Percentiles rank a stretch among this genome's conserved stretches.
These are phyloP conservation scores for Paramuricea clavata DNA, from an alignment of 92 coral and sea anemone genomes.

Conservation along the genomic window DNA sequence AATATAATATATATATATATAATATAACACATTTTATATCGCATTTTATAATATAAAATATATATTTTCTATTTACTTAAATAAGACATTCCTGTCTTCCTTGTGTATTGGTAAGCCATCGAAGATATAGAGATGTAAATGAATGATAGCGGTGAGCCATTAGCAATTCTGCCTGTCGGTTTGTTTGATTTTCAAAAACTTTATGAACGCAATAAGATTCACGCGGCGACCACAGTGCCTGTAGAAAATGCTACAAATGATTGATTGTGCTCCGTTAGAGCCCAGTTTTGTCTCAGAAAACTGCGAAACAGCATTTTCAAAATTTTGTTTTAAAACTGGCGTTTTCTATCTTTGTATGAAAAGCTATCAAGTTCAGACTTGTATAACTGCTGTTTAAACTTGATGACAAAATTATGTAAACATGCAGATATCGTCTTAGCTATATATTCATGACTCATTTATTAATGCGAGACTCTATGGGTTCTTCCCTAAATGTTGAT, in stretches of 20 bases:
- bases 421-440: not conserved
- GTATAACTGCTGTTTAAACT: constrained; percentile 18
- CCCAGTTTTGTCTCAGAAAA: not conserved
- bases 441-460: not conserved
- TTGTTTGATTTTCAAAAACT: not conserved
- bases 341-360: too few species aligned
- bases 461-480: not conserved
- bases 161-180: not conserved
- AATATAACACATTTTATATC: not conserved
- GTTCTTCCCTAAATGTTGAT: not conserved
- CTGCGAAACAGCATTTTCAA: too few species aligned
- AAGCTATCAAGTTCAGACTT: not conserved
- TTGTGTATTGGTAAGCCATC: not conserved
- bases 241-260: not conserved
- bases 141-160: not conserved
- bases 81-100: not conserved
- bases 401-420: not conserved
- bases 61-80: not conserved
- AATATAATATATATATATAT: not conserved
- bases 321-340: too few species aligned
- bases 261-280: not conserved
- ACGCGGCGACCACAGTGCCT: not conserved
- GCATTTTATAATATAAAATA: not conserved
- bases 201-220: not conserved
- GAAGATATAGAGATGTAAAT: not conserved